Conservation (phyloP, 2,113 vertebrate genomes). For the Empidonax traillii region DNA sequence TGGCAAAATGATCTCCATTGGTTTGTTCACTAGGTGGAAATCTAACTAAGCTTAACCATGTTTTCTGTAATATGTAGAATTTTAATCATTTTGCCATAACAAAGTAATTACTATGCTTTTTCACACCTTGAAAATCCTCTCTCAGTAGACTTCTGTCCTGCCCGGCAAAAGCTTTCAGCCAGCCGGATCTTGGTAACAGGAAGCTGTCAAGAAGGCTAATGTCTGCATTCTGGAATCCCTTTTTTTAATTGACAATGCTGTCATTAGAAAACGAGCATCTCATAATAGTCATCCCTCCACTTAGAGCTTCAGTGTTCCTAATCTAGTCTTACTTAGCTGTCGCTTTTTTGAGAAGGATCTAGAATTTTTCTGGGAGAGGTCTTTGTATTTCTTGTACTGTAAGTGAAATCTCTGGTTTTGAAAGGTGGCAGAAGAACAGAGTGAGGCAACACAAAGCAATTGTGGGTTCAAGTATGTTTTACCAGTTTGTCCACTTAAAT, state of each 20-base stretch:
- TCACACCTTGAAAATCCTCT: not conserved
- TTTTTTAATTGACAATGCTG: not conserved
- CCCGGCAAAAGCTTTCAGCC: not conserved
- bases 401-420: not conserved
- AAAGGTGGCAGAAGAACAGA: not conserved
- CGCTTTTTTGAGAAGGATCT: not conserved
- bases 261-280: not conserved
- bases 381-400: not conserved
- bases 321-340: not conserved
- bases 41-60: not conserved
- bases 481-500: not conserved
- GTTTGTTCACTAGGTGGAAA: not conserved
- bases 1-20: not conserved
- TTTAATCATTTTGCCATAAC: not conserved
- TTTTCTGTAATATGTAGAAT: not conserved
- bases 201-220: not conserved
- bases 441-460: not conserved
- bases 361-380: not conserved
- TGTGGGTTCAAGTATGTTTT: not conserved
- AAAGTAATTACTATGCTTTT: not conserved
- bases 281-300: not conserved
- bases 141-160: not conserved
- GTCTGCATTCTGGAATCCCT: not conserved
- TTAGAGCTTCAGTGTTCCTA: not conserved
- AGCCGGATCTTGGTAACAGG: not conserved